These are phyloP conservation scores for Laticauda laticaudata DNA, from an alignment of 2,113 vertebrate genomes.

Conservation along the genomic window DNA sequence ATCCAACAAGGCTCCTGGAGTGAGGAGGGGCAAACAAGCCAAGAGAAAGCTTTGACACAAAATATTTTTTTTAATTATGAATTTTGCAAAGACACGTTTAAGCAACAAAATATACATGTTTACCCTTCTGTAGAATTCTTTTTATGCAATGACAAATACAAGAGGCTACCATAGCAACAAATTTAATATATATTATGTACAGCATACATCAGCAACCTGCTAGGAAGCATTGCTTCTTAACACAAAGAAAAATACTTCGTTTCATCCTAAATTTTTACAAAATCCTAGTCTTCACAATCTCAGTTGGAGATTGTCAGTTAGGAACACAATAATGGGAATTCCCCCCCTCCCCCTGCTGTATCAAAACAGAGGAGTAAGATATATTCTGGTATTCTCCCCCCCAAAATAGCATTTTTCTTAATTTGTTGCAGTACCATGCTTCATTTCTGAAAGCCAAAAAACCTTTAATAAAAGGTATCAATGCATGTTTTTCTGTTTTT, in stretches of 20 bases:
- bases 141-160: slow-evolving; percentile 82
- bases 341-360: neutral
- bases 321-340: neutral
- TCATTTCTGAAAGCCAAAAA: slow-evolving; percentile 31
- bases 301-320: neutral
- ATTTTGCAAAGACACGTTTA: slow-evolving; percentile 81
- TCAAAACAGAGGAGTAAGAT: neutral
- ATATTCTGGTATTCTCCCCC: neutral
- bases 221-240: slow-evolving; percentile 66
- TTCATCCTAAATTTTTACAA: slow-evolving; percentile 43
- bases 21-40: neutral
- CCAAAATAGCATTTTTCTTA: slow-evolving; percentile 37
- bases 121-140: slow-evolving; percentile 69
- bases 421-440: slow-evolving; percentile 26
- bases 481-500: slow-evolving; percentile 45
- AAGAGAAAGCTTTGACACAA: slow-evolving; percentile 70
- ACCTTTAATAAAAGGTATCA: neutral
- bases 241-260: slow-evolving; percentile 50
- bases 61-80: slow-evolving; percentile 81
- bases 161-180: slow-evolving; percentile 81
- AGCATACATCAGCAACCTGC: slow-evolving; percentile 69
- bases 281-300: slow-evolving; percentile 36
- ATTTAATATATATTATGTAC: slow-evolving; percentile 87
- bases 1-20: too few species aligned
- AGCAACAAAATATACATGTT: slow-evolving; percentile 87